A percentile compares a stretch with the other conserved stretches of the same genome.
Evolutionary conservation across 2,888 invertebrate genomes (phyloP).

Genomic region (Zonitis immaculata): DNA sequence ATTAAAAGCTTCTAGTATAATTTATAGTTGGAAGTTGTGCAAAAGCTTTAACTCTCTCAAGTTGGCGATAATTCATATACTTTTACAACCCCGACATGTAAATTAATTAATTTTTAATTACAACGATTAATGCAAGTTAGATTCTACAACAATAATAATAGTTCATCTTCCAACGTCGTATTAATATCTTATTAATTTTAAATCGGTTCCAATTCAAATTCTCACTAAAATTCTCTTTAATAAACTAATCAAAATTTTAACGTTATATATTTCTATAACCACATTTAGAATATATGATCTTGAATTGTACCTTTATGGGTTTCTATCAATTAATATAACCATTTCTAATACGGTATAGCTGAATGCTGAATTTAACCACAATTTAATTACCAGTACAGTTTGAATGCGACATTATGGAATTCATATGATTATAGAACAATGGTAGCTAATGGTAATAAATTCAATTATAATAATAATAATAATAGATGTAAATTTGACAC

Average conservation of each 20-base stretch:
- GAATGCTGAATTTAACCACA: not conserved
- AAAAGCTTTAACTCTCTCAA: not conserved
- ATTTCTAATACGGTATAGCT: not conserved
- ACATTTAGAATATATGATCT: no score
- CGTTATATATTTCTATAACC: no score
- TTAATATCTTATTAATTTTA: conserved; percentile 1
- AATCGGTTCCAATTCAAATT: not conserved
- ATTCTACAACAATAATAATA: conserved; percentile 16
- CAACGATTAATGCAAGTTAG: conserved; percentile 16
- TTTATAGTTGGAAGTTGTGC: not conserved
- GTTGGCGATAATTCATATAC: not conserved
- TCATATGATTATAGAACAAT: conserved; percentile 1
- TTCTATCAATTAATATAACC: not conserved
- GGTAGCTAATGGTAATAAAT: not conserved
- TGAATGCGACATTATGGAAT: not conserved
- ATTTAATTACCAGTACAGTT: not conserved
- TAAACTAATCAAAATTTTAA: not conserved
- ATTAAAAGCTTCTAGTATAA: not conserved
- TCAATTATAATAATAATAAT: not conserved
- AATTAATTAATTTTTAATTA: conserved; percentile 21
- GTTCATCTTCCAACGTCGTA: not conserved
- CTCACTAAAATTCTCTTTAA: not conserved
- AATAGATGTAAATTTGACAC: not conserved
- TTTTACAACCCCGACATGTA: conserved; percentile 3
- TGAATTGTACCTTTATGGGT: no score